Base-by-base conservation (phyloP, 1,140 invertebrate species). In the Cheumatopsyche charites region DNA sequence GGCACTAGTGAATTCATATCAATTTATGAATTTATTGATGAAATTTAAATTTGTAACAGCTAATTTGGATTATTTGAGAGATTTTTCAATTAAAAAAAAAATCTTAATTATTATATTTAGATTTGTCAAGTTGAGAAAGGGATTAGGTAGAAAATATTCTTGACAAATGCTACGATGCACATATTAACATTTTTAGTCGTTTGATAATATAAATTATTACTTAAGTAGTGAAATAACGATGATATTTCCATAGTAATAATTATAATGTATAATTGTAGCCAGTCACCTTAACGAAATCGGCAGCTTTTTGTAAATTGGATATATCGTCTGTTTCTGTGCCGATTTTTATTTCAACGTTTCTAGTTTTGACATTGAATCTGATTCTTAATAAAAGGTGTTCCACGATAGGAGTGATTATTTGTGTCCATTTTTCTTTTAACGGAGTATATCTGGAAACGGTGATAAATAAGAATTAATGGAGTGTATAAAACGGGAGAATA, bases 401-500 rank as follows among this genome's bases (percentile, higher is more conserved):
- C 4, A 99, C 97, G 25, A 99, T 87, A 0, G 97, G 97, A 63
- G 92, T 94, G 78, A 97, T 98, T 76, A 99, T 97, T 83, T 98
- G 97, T 81, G 96, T 85, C 98, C 98, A 99, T 79, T 94, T 95
- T 79, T 98, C 92, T 84, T 98, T 98, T 0, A 99, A 79, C 13
- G 97, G 95, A 29, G 93, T 92, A 77, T 96, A 97, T 81, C 98
- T 90, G 81, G 23, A 23, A 67, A 41, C 25, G 15, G 23, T 36
- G 3, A 36, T 4, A 36, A 36, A 36, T 36, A n/a, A 7, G 42
- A 43, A 43, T 43, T 43, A n/a, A n/a, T n/a, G n/a, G n/a, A n/a
- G n/a, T n/a, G n/a, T n/a, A n/a, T n/a, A n/a, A n/a, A n/a, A n/a
- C n/a, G n/a, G n/a, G n/a, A n/a, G n/a, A n/a, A n/a, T n/a, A n/a